Conservation (phyloP, 2,797 vertebrate genomes). For the Psittacula echo region DNA sequence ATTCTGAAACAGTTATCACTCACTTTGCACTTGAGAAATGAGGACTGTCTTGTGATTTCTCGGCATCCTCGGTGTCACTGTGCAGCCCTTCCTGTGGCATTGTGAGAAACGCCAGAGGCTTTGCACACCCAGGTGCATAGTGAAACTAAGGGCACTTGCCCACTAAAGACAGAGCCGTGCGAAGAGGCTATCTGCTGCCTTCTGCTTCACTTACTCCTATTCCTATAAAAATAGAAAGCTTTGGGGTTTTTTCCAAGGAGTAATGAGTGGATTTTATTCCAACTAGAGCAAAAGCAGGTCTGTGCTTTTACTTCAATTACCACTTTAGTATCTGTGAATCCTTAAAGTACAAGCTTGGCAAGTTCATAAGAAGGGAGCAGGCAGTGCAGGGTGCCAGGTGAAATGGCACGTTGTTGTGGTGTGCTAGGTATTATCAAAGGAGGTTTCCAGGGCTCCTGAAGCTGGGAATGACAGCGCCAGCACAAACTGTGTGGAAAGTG, state of each 20-base stretch:
- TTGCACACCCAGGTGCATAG: neutral
- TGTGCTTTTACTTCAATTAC: neutral
- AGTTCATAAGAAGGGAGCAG: neutral
- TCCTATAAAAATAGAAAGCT: slow-evolving; percentile 16
- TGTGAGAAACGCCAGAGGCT: slow-evolving; percentile 34
- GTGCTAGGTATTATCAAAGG: neutral
- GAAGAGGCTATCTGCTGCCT: neutral
- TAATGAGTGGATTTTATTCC: neutral
- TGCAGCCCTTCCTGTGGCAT: neutral
- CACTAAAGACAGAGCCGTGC: neutral
- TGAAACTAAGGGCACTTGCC: neutral
- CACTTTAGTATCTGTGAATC: neutral
- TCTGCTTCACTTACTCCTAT: slow-evolving; percentile 8
- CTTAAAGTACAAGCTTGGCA: neutral
- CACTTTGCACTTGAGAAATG: slow-evolving; percentile 60
- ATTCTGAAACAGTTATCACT: slow-evolving; percentile 57
- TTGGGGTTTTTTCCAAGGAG: neutral
- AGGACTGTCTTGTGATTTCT: slow-evolving; percentile 39
- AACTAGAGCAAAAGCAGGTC: neutral
- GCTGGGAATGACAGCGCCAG: neutral
- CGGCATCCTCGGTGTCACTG: neutral
- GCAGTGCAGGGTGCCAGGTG: rapidly evolving
- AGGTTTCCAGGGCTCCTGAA: neutral
- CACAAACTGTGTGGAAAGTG: neutral
- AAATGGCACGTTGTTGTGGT: rapidly evolving